Evolutionary conservation across 2,797 vertebrate genomes (phyloP), one percentile per base, ranked within the genome.

Genomic region (Champsocephalus gunnari): DNA sequence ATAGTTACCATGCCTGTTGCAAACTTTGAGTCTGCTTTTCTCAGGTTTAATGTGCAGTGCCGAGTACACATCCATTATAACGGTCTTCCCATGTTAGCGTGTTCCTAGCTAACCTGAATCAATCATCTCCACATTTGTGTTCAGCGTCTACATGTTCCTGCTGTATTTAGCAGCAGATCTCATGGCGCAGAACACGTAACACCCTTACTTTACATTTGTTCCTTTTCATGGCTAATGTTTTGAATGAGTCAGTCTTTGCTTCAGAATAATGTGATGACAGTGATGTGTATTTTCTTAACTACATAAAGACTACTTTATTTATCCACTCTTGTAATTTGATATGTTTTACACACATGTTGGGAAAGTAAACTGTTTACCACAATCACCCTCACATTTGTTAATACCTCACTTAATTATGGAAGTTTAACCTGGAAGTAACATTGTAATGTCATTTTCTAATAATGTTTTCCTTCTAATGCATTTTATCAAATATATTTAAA

Each of bases 21-120:
- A 76, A 43, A 60, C 62, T 19, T 12, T 38, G 34, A 45, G 65
- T 75, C 12, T 16, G 45, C 56, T 43, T 68, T 56, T 47, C 51
- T 57, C 6, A 44, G 45, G 41, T 64, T 41, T 17, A 49, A 48
- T 48, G 17, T 43, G 56, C 44, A 6, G 3, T 41, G 17, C 41
- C 13, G 32, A 32, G 8, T 2, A 32, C n/a, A 3, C 17, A 8
- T 2, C 12, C 41, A 12, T 57, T 13, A 45, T 66, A 21, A 49
- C 61, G 2, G 1, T n/a, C 6, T 47, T 67, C 38, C 13, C 12
- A 41, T 61, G 13, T 65, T 24, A 55, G 47, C 5, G 0, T 43
- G 47, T 3, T 17, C 4, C 6, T 49, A 19, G 45, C 2, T 41
- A 32, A 16, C 21, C 32, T 21, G 13, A 8, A 63, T 4, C 19